Evolutionary conservation across 2,888 invertebrate genomes (phyloP), one percentile per base, ranked within the genome.

Genomic region (Lithophane ornitopus): DNA sequence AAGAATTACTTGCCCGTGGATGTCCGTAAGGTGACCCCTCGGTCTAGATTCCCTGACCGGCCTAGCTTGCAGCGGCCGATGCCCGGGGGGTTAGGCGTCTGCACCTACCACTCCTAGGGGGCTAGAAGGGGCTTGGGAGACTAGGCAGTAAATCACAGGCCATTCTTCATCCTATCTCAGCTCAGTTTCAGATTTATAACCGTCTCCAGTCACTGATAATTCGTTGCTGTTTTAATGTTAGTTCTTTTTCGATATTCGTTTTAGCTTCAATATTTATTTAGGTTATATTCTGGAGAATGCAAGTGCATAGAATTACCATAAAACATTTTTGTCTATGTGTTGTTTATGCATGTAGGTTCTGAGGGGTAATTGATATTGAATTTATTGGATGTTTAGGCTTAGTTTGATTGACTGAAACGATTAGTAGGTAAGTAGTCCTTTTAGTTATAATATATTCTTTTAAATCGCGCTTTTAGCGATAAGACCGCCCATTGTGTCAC

Each of bases 81-180:
- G 80, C 26, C 65, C 69, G 69, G 70, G 73, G 76, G 79, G 61
- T n/a, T 49, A 61, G 75, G 74, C 63, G 82, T 59, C 68, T 70
- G 63, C 74, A 70, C 69, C 79, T 73, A 66, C 59, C 54, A 28
- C 41, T 56, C 19, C 14, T 19, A 4, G 41, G 65, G 72, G 28
- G 44, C 39, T 22, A 2, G 28, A 54, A 26, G n/a, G 46, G 46
- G 16, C 46, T 46, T 6, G 22, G 68, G 52, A 41, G 68, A 46
- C 46, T 39, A 49, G 74, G 79, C 78, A 85, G 81, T 87, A 86
- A 80, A 87, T 87, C 87, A 84, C 80, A 41, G 52, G 67, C 86
- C 79, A 87, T 87, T 87, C 86, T 87, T 87, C 86, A 87, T 87
- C 78, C 71, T 86, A 87, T 86, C 86, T 87, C 76, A 75, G 77